Base-by-base conservation (phyloP, 2,888 invertebrate species). In the Tetragonula carbonaria region DNA sequence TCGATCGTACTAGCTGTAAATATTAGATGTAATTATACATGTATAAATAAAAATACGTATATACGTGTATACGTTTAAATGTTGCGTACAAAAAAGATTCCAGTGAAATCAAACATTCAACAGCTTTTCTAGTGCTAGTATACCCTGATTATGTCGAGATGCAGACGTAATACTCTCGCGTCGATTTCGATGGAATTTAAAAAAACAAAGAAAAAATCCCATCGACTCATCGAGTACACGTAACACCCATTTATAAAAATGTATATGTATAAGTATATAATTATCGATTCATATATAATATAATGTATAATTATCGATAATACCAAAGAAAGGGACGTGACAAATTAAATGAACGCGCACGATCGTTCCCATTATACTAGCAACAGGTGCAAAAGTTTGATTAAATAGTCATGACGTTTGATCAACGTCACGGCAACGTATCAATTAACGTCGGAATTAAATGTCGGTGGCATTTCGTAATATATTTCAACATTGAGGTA, bases 401-500 rank as follows among this genome's bases (percentile, higher is more conserved):
- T 85, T 68, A 76, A 80, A 74, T n/a, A 70, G 50, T 59, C 11
- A 21, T 63, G 23, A 23, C 57, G 33, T 45, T 23, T 23, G 23
- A 23, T 23, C 23, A 75, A 28, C 28, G 28, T 28, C 8, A 53
- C 16, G 28, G 28, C 28, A 28, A 28, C 28, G 28, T 23, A 23
- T 23, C 23, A 23, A 23, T 23, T 23, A 23, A 65, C 50, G n/a
- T 45, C 50, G 63, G 50, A 77, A 57, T 74, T 55, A 68, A 76
- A 70, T 62, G 38, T 78, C 70, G 74, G 76, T 78, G 83, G 65
- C 78, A 67, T 8, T 45, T 87, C 71, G 50, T 62, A 75, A 65
- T 79, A 83, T 71, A 71, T 73, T 78, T 90, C 57, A 72, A 74
- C 33, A 80, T 65, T 74, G 75, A 84, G 73, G 71, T 84, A 84